Evolutionary conservation across 2,888 invertebrate genomes (phyloP).

Genomic region (Phlogophora meticulosa): DNA sequence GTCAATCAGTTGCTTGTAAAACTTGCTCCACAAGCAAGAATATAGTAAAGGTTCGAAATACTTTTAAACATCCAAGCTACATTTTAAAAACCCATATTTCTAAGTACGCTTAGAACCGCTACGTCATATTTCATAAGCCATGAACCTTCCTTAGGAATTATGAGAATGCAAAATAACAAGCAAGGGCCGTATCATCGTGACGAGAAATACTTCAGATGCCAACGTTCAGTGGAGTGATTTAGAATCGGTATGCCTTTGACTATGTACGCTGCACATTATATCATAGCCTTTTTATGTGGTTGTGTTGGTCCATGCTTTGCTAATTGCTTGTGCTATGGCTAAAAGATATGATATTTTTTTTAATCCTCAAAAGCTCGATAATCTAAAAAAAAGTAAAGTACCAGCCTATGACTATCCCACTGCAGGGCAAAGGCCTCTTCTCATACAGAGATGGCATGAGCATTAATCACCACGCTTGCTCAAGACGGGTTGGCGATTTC

Average conservation of each 20-base stretch:
- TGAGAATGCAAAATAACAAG: conserved; percentile 64
- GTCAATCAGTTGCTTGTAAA: no score
- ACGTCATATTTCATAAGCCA: conserved; percentile 48
- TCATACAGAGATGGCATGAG: no score
- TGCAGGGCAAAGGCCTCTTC: no score
- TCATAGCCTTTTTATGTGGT: conserved; percentile 9
- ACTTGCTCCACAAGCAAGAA: background rate
- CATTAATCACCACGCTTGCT: no score
- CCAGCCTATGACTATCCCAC: no score
- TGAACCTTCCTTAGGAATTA: conserved; percentile 49
- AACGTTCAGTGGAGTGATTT: conserved; percentile 69
- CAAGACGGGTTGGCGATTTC: no score
- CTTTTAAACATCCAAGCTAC: background rate
- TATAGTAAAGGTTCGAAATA: background rate
- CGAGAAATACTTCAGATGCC: conserved; percentile 65
- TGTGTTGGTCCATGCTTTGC: background rate
- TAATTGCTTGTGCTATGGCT: no score
- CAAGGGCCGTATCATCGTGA: conserved; percentile 63
- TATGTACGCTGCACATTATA: conserved; percentile 49
- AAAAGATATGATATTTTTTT: no score
- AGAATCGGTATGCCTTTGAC: conserved; percentile 75
- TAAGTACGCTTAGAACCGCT: conserved; percentile 14
- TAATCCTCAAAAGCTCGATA: no score
- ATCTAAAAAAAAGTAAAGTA: no score
- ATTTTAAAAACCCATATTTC: conserved; percentile 19